Conservation (phyloP, 2,797 vertebrate species). For the Pterois miles region DNA sequence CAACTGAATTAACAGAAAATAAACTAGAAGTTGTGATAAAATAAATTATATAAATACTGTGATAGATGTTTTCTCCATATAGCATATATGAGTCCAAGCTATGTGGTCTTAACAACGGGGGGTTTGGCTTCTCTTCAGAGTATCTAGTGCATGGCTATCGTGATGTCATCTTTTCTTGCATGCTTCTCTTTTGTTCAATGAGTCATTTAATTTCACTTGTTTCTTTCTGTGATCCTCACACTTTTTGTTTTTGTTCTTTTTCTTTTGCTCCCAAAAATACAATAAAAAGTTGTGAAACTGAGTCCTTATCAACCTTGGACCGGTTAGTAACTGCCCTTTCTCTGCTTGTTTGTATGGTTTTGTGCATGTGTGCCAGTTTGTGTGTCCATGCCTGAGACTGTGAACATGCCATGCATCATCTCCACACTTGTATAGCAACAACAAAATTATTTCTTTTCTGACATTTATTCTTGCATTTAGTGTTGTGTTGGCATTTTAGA, state of each 20-base stretch:
- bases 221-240: conserved; percentile 96
- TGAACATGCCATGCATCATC: conserved; percentile 73
- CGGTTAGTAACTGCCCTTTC: conserved; percentile 96
- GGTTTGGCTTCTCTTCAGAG: conserved; percentile 29
- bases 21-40: not conserved
- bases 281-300: conserved; percentile 99
- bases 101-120: conserved; percentile 14
- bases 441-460: conserved; percentile 8
- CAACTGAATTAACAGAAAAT: not conserved
- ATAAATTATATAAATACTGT: not conserved
- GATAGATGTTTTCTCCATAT: conserved; percentile 3
- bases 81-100: not conserved
- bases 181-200: conserved; percentile 84
- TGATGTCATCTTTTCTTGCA: conserved; percentile 83
- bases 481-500: conserved; percentile 67
- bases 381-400: conserved; percentile 70
- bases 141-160: conserved; percentile 83
- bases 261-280: conserved; percentile 92
- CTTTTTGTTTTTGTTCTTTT: conserved; percentile 89
- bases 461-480: conserved; percentile 63
- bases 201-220: conserved; percentile 86
- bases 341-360: conserved; percentile 79
- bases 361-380: conserved; percentile 73
- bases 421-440: conserved; percentile 41
- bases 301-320: conserved; percentile 99